These are phyloP conservation scores for Darevskia nairensis DNA, from an alignment of 2,797 vertebrate species.

Conservation along the genomic window DNA sequence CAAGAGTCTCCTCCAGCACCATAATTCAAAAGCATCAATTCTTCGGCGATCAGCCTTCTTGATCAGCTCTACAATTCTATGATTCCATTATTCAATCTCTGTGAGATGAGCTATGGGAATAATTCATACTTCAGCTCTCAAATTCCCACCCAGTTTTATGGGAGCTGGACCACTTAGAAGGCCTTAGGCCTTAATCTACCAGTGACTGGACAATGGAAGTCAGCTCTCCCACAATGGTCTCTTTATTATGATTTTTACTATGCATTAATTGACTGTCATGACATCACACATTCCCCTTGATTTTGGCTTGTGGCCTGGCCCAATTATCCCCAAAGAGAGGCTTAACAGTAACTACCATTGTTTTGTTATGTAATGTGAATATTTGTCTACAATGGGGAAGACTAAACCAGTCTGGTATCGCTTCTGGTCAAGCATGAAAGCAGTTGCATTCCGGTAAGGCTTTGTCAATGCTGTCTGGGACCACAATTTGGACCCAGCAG, in stretches of 20 bases:
- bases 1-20: no score
- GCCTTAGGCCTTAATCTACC: background rate
- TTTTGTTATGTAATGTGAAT: conserved; percentile 43
- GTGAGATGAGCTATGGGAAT: background rate
- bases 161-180: background rate
- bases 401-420: conserved; percentile 22
- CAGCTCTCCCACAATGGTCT: conserved; percentile 42
- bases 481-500: background rate
- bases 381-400: conserved; percentile 40
- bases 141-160: conserved; percentile 9
- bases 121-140: background rate
- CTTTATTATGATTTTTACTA: conserved; percentile 59
- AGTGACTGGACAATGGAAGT: conserved; percentile 23
- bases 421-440: conserved; percentile 43
- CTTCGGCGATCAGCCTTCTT: no score
- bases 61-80: no score
- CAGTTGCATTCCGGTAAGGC: conserved; percentile 39
- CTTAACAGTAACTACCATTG: conserved; percentile 59
- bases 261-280: conserved; percentile 46
- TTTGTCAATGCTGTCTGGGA: background rate
- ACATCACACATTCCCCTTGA: conserved; percentile 48
- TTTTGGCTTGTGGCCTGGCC: conserved; percentile 36
- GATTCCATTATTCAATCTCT: no score
- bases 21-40: no score
- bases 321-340: conserved; percentile 55